Conservation (phyloP, 2,797 vertebrate genomes). For the Rhabdophis nuchalis region DNA sequence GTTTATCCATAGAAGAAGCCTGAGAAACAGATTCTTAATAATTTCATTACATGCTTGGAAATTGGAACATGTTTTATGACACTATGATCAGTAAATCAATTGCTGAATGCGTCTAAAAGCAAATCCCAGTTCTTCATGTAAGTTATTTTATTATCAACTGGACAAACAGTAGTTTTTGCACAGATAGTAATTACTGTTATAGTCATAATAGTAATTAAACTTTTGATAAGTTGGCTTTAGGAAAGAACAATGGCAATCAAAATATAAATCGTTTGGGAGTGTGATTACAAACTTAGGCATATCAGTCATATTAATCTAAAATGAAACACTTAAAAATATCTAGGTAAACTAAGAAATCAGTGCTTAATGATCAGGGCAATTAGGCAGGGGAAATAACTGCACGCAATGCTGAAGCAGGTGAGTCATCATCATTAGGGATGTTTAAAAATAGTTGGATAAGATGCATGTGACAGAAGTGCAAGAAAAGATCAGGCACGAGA, state of each 20-base stretch:
- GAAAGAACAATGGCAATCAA: background rate
- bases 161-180: background rate
- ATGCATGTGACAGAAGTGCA: background rate
- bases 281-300: background rate
- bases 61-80: background rate
- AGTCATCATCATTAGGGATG: slow-evolving; percentile 42
- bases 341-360: slow-evolving; percentile 36
- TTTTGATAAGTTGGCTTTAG: background rate
- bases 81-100: background rate
- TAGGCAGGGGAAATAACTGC: slow-evolving; percentile 20
- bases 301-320: slow-evolving; percentile 1
- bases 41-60: background rate
- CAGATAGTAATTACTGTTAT: background rate
- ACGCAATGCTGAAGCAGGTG: slow-evolving; percentile 14
- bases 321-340: background rate
- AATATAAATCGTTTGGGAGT: background rate
- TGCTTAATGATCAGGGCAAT: slow-evolving; percentile 37
- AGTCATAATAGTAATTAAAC: background rate
- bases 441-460: slow-evolving; percentile 49
- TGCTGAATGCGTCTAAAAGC: background rate
- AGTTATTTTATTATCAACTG: background rate
- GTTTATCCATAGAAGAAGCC: background rate
- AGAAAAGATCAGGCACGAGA: slow-evolving; percentile 23
- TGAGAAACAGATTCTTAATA: background rate
- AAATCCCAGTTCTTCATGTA: background rate